phyloP scores from a whole-genome alignment of 1,140 invertebrate genomes.

The Thaumatotibia leucotreta region DNA sequence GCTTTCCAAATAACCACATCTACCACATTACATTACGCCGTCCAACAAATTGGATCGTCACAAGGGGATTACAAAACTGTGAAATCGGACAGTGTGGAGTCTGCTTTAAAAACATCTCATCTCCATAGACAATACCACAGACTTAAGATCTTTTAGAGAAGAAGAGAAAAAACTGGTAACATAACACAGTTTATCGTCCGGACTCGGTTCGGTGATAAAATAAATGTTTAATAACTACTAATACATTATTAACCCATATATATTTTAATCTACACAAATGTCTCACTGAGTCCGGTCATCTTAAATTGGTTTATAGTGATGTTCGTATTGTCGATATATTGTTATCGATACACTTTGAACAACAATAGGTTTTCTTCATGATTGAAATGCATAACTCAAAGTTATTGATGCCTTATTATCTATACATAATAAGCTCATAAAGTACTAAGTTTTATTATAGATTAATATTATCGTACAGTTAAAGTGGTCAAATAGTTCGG shows the following conservation, averaged over 20 bases:
- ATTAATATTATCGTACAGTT: no score
- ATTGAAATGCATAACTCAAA: no score
- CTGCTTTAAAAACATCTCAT: background rate
- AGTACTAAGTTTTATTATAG: no score
- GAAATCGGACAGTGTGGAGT: background rate
- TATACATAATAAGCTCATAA: no score
- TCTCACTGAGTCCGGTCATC: slow-evolving; percentile 27
- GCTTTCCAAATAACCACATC: background rate
- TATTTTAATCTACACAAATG: slow-evolving; percentile 65
- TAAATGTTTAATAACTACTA: slow-evolving; percentile 43
- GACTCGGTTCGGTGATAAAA: slow-evolving; percentile 21
- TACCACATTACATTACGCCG: background rate
- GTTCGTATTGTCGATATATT: background rate
- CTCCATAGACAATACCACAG: background rate
- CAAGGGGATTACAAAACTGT: slow-evolving; percentile 24
- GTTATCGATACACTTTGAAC: background rate
- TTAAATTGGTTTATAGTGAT: background rate
- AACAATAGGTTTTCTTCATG: no score
- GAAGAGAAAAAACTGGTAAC: background rate
- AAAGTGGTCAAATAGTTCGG: no score
- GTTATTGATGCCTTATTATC: no score
- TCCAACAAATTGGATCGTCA: slow-evolving; percentile 5
- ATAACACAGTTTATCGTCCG: slow-evolving; percentile 20
- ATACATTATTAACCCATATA: slow-evolving; percentile 54
- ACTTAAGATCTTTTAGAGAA: background rate